Base-by-base conservation (phyloP, 2,888 invertebrate genomes). In the Tridacna gigas region DNA sequence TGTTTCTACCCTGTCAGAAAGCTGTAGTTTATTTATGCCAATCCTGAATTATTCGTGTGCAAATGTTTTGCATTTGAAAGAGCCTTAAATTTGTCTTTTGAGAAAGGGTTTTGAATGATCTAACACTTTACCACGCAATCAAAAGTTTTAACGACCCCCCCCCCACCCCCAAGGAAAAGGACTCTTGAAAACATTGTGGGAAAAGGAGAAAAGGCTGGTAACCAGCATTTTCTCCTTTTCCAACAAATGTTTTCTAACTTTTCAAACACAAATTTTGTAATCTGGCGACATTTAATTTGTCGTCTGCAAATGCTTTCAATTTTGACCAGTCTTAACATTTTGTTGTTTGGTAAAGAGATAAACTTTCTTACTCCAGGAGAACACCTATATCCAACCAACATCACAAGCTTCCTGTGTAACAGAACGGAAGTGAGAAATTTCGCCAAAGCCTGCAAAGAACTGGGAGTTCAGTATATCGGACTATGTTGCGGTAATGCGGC, bases 401-500 rank as follows among this genome's bases (percentile, higher is more conserved):
- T 93, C 22, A 78, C 85, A 25, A 79, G 84, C 37, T 83, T 74
- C 74, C 80, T 82, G 26, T 90, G 91, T 77, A 82, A 88, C n/a
- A 84, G 90, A 26, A 74, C 85, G 7, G 91, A 92, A 65, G 89
- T 94, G 22, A 74, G 79, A 15, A 45, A 85, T 51, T 93, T 93
- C 80, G 92, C 92, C 0, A 67, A 88, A 66, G 90, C 91, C 77
- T 90, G 91, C 4, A 89, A 91, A 77, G 88, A 86, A 45, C 86
- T 93, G 12, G 92, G 92, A 4, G 88, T 93, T 18, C 90, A 91
- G 67, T 93, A 94, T 82, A 84, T 93, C 11, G 94, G 94, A 12
- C 89, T 94, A 11, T 94, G 94, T 80, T 94, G 94, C 78, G 94
- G 94, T 18, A 91, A 92, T 77, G 84, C 90, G 5, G 81, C 92